These are phyloP conservation scores for Lacanobia oleracea DNA, from an alignment of 2,888 invertebrate species.

Conservation along the genomic window DNA sequence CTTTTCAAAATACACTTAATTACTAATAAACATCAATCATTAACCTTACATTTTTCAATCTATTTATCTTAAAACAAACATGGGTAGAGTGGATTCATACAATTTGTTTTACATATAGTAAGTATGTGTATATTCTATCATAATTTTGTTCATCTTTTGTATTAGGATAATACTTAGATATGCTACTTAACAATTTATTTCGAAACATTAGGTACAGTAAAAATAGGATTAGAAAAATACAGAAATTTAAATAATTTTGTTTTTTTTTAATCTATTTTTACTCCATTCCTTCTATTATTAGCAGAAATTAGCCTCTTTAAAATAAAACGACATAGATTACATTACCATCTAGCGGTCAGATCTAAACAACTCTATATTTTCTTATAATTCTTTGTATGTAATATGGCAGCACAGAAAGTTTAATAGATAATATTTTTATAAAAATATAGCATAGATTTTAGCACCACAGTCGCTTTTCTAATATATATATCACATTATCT, in stretches of 20 bases:
- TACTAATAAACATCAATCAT: background rate
- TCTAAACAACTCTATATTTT: constrained; percentile 4
- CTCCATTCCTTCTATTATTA: background rate
- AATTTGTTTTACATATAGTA: background rate
- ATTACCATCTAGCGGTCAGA: constrained; percentile 13
- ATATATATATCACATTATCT: background rate
- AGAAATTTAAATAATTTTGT: too few species aligned
- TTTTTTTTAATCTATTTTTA: too few species aligned
- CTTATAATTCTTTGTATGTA: background rate
- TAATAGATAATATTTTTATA: background rate
- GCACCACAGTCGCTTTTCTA: background rate
- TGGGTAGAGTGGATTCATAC: too few species aligned
- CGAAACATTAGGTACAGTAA: too few species aligned
- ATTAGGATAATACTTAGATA: too few species aligned
- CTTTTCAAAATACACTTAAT: constrained; percentile 2
- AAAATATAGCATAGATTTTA: background rate
- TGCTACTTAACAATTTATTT: background rate
- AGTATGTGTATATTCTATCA: background rate
- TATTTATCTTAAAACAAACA: too few species aligned
- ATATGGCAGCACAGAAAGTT: background rate
- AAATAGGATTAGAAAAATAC: background rate
- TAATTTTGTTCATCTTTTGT: background rate
- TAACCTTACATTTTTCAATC: too few species aligned
- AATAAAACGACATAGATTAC: background rate
- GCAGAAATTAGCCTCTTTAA: background rate